Base-by-base conservation (phyloP, 2,797 vertebrate genomes). In the Pogoniulus pusillus region DNA sequence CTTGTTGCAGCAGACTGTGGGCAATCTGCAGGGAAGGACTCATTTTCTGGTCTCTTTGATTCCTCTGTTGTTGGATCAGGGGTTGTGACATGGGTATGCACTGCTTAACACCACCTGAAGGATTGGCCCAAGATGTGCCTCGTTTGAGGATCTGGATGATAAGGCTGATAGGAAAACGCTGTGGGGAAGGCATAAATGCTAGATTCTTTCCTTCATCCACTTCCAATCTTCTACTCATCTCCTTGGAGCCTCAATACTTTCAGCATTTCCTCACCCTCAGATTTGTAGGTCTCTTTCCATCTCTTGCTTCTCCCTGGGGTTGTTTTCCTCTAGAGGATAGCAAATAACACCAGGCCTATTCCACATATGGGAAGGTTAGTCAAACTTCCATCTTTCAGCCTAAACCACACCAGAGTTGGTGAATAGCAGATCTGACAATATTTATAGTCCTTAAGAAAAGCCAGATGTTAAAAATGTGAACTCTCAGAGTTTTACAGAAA, bases 21-120 rank as follows among this genome's bases (percentile, higher is more conserved):
- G 35, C n/a, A 49, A 34, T 64, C 24, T 4, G 1, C 37, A 54
- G 35, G n/a, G 47, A 85, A 89, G 37, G 12, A 82, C 23, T 76
- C 1, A 23, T 80, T 68, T 93, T 82, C 41, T 82, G 41, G 8
- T 80, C 91, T 77, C 37, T 74, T 45, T 70, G 69, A 62, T 70
- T 63, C 15, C 91, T 92, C 54, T 63, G 51, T 80, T 88, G 35
- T 68, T 82, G 88, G 81, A 73, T 83, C 18, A 34, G 26, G 66
- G 27, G 17, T 82, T 89, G 29, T 80, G 53, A 72, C 41, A 70
- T 37, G 30, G 32, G 73, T 47, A 54, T 58, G 49, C 13, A 49
- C 70, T 87, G 20, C 35, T 85, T 89, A 63, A 81, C 39, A 90
- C 14, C 35, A 58, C 6, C 43, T 59, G 43, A 93, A 60, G 18